phyloP scores from a whole-genome alignment of 2,888 invertebrate genomes.

The Dicyrtomina minuta region DNA sequence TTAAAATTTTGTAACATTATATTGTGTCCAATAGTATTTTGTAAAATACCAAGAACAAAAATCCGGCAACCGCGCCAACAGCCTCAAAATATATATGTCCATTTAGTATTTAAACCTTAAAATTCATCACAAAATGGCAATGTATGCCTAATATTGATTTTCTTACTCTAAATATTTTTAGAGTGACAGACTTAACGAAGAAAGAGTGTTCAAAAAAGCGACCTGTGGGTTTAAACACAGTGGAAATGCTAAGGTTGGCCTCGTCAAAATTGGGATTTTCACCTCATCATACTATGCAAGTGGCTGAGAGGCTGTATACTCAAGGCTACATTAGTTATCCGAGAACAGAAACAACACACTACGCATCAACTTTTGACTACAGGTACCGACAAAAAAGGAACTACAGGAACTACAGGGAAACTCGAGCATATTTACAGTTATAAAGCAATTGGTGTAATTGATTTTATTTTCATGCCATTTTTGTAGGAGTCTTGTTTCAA shows the following conservation, averaged over 20 bases:
- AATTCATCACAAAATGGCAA: too few species aligned
- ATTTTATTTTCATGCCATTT: too few species aligned
- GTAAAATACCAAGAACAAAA: too few species aligned
- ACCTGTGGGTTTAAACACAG: slow-evolving; percentile 93
- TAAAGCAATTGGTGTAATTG: not conserved
- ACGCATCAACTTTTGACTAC: slow-evolving; percentile 92
- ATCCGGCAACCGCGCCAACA: too few species aligned
- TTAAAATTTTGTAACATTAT: not conserved
- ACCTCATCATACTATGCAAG: slow-evolving; percentile 82
- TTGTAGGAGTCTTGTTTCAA: slow-evolving; percentile 39
- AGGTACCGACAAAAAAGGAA: too few species aligned
- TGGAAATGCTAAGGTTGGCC: slow-evolving; percentile 84
- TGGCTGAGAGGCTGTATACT: slow-evolving; percentile 89
- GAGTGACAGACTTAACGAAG: slow-evolving; percentile 72
- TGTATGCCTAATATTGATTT: not conserved
- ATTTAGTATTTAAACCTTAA: too few species aligned
- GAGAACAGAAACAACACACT: slow-evolving; percentile 95
- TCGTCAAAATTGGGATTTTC: slow-evolving; percentile 80
- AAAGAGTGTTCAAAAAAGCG: slow-evolving; percentile 84
- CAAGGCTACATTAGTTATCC: slow-evolving; percentile 98
- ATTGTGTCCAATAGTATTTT: too few species aligned
- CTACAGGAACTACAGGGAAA: too few species aligned
- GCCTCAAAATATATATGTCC: too few species aligned
- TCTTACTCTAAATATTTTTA: too few species aligned
- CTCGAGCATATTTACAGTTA: not conserved